These are phyloP conservation scores for Luscinia megarhynchos DNA, from an alignment of 2,797 vertebrate species.

Conservation along the genomic window DNA sequence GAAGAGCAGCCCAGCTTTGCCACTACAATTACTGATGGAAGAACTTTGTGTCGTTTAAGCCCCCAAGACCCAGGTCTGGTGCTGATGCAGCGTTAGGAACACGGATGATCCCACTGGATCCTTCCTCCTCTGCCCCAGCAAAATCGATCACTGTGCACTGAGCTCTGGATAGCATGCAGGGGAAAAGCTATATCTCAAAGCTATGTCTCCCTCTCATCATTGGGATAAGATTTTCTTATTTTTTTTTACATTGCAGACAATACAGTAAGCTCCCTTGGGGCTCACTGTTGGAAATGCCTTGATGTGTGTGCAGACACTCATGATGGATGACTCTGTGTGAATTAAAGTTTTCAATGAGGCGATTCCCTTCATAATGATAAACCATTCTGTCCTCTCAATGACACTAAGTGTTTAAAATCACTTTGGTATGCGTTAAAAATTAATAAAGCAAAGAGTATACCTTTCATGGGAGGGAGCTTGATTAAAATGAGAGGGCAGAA, in stretches of 20 bases:
- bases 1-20: background rate
- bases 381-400: background rate
- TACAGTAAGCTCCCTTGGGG: rapidly evolving
- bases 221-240: background rate
- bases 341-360: background rate
- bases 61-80: too few relatives aligned
- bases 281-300: background rate
- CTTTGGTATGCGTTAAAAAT: background rate
- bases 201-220: background rate
- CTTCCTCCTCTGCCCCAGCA: background rate
- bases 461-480: background rate
- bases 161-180: background rate
- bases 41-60: background rate
- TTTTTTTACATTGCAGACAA: background rate
- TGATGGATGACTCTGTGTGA: background rate
- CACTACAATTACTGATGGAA: background rate
- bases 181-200: background rate
- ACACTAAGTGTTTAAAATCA: background rate
- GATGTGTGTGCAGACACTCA: rapidly evolving
- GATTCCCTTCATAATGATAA: background rate
- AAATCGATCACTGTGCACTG: rapidly evolving
- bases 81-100: background rate
- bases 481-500: background rate
- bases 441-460: background rate
- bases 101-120: background rate